Evolutionary conservation across 2,888 invertebrate genomes (phyloP).

Genomic region (Xanthorhoe spadicearia): DNA sequence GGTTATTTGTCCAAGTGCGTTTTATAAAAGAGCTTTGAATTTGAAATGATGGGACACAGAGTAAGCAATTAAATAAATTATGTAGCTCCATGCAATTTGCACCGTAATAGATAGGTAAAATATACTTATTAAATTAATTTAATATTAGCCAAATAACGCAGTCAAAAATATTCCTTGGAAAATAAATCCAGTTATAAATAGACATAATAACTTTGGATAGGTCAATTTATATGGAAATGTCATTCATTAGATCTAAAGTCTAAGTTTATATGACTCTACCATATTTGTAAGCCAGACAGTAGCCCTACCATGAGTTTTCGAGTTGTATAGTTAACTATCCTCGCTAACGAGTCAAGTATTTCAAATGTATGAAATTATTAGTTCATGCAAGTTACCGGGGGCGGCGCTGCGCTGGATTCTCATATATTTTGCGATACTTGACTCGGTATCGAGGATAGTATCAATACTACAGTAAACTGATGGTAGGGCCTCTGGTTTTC

Average conservation of each 20-base stretch:
- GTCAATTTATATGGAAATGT: conserved; percentile 29
- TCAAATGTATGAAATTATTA: too few species aligned
- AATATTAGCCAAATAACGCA: not conserved
- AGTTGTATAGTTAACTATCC: too few species aligned
- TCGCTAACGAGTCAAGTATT: too few species aligned
- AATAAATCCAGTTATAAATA: conserved; percentile 1
- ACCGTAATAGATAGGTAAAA: too few species aligned
- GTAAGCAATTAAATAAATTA: not conserved
- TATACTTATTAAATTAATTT: not conserved
- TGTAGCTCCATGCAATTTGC: not conserved
- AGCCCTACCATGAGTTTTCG: too few species aligned
- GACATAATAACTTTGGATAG: conserved; percentile 21
- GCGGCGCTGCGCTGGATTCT: too few species aligned
- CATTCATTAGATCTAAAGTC: conserved; percentile 24
- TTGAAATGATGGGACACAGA: not conserved
- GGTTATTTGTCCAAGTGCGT: not conserved
- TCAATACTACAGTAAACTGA: too few species aligned
- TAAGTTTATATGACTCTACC: conserved; percentile 10
- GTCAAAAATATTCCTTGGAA: not conserved
- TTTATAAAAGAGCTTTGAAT: not conserved
- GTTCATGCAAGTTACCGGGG: too few species aligned
- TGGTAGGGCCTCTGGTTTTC: too few species aligned
- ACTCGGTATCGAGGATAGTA: too few species aligned
- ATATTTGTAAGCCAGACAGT: conserved; percentile 14
- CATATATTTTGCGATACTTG: too few species aligned